Percentiles rank a stretch among this genome's conserved stretches.
Evolutionary conservation across 2,888 invertebrate species (phyloP).

Genomic region (Scaptomyza caliginosa): DNA sequence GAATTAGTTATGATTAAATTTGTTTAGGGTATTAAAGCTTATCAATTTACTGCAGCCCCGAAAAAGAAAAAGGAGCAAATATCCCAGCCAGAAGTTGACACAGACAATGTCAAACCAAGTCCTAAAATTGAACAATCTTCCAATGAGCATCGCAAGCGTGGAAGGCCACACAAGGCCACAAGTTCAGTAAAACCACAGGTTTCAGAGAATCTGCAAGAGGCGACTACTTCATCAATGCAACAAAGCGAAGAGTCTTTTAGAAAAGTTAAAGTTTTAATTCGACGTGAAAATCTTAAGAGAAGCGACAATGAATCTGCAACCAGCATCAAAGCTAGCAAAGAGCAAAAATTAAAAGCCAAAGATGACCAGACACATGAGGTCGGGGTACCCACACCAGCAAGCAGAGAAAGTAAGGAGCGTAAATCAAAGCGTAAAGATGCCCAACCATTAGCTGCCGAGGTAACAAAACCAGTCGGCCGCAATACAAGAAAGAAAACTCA

Average conservation of each 20-base stretch:
- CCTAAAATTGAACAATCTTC: neutral
- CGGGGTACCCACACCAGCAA: neutral
- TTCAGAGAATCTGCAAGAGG: neutral
- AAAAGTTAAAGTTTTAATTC: neutral
- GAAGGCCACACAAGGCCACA: neutral
- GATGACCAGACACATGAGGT: neutral
- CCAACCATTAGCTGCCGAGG: neutral
- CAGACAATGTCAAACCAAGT: neutral
- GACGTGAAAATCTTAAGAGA: neutral
- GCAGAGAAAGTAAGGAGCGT: neutral
- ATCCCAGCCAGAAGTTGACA: neutral
- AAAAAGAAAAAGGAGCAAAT: constrained; percentile 2
- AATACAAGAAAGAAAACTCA: neutral
- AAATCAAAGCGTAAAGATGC: neutral
- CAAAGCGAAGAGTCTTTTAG: neutral
- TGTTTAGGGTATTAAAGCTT: neutral
- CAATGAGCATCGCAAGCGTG: neutral
- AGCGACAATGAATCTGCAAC: neutral
- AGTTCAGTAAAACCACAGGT: neutral
- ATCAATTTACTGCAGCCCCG: constrained; percentile 4
- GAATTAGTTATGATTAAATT: neutral
- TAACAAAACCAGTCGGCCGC: neutral
- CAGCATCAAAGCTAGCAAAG: neutral
- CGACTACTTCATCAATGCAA: neutral
- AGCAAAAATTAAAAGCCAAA: constrained; percentile 2